phyloP scores from a whole-genome alignment of 2,113 vertebrate genomes.

The Anolis sagrei region DNA sequence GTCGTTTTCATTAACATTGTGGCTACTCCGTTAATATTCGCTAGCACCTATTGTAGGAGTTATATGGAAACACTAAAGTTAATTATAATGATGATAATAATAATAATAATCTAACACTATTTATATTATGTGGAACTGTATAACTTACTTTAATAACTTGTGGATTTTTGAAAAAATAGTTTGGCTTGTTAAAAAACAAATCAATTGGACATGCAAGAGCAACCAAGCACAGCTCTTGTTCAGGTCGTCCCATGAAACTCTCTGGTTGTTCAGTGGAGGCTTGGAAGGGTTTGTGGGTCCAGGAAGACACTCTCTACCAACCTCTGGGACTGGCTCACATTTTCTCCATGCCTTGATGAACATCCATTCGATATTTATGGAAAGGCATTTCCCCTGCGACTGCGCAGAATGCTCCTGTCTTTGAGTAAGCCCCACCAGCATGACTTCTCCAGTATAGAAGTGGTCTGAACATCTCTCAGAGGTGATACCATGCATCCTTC shows the following conservation, averaged over 20 bases:
- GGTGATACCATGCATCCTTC: no score
- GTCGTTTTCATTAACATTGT: constrained; percentile 74
- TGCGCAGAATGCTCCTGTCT: background rate
- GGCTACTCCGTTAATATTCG: constrained; percentile 78
- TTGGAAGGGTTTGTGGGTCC: background rate
- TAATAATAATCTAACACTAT: constrained; percentile 69
- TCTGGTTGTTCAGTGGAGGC: background rate
- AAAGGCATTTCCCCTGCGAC: no score
- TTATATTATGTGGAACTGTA: constrained; percentile 77
- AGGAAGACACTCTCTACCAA: background rate
- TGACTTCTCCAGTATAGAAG: background rate
- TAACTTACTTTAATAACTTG: constrained; percentile 71
- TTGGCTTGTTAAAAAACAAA: constrained; percentile 55
- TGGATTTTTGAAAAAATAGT: constrained; percentile 45
- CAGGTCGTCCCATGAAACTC: background rate
- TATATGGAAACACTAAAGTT: constrained; percentile 70
- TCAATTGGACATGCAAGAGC: background rate
- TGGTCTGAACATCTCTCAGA: background rate
- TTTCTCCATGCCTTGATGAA: background rate
- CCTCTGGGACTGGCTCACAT: background rate
- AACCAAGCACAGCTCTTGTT: constrained; percentile 54
- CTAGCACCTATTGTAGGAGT: constrained; percentile 77
- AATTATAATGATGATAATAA: background rate
- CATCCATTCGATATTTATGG: background rate
- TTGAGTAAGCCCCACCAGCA: background rate